phyloP scores from a whole-genome alignment of 2,797 vertebrate species.

The Phataginus tetradactyla region DNA sequence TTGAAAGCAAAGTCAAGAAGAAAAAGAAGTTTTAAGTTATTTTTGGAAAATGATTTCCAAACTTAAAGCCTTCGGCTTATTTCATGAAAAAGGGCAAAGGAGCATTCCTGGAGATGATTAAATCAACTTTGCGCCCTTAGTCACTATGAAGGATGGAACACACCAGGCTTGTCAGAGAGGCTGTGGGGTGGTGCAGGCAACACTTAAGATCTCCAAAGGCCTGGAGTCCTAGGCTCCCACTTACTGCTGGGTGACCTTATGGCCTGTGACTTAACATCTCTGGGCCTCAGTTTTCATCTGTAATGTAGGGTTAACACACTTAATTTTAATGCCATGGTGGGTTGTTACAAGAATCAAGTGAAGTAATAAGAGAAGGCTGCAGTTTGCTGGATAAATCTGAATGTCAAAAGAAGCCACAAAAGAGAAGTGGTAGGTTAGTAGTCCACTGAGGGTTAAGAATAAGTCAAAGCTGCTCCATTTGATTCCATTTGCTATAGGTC shows the following conservation, averaged over 20 bases:
- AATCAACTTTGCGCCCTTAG: not conserved
- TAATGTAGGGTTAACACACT: not conserved
- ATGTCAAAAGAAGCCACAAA: not conserved
- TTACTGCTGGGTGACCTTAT: not conserved
- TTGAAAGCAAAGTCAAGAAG: not conserved
- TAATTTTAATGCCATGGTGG: not conserved
- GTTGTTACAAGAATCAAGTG: not conserved
- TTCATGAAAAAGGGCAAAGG: not conserved
- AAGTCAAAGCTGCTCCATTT: not conserved
- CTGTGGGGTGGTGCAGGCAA: no score
- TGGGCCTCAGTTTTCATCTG: not conserved
- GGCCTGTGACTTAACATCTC: not conserved
- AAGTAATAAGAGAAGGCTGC: not conserved
- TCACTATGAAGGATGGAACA: not conserved
- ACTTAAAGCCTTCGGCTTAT: not conserved
- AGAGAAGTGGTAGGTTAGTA: not conserved
- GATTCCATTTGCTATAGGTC: not conserved
- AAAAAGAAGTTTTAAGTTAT: not conserved
- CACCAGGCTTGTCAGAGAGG: not conserved
- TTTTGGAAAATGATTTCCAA: conserved; percentile 24
- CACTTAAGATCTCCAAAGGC: not conserved
- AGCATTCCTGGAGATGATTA: not conserved
- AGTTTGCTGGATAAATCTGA: not conserved
- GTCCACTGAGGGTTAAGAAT: not conserved
- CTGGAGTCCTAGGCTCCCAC: not conserved